Conservation (phyloP, 35 echinoderm and acorn worm species). For the Patiria miniata region DNA sequence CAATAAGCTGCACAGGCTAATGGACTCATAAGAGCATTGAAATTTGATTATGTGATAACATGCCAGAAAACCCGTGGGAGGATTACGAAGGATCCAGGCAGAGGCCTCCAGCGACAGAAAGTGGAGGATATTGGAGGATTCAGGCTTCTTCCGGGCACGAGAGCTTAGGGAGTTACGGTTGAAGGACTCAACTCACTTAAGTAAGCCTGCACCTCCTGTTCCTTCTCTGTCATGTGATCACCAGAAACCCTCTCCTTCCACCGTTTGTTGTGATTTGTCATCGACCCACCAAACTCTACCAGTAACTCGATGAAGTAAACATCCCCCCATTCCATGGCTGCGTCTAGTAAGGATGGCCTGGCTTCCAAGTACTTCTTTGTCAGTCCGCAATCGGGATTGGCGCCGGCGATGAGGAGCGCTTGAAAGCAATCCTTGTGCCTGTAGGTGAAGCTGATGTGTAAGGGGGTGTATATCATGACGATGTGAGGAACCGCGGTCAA, state of each 20-base stretch:
- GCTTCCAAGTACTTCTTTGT: background rate
- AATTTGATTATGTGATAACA: no score
- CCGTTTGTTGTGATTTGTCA: background rate
- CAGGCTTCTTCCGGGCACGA: no score
- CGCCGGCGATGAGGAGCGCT: conserved; percentile 45
- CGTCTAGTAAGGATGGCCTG: conserved; percentile 22
- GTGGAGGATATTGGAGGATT: no score
- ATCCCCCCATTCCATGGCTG: conserved; percentile 40
- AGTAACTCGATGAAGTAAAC: conserved; percentile 41
- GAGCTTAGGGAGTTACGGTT: no score
- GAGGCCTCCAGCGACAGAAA: no score
- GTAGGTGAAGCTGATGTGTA: conserved; percentile 68
- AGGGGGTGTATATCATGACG: conserved; percentile 27
- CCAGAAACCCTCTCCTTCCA: background rate
- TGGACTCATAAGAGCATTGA: no score
- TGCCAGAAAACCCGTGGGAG: no score
- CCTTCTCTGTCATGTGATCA: background rate
- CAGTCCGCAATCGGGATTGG: conserved; percentile 52
- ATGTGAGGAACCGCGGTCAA: conserved; percentile 36
- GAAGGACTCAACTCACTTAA: background rate
- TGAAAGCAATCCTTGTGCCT: conserved; percentile 56
- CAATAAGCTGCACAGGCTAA: no score
- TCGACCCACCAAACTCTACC: conserved; percentile 50
- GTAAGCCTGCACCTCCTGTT: background rate
- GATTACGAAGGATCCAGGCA: no score